phyloP scores from a whole-genome alignment of 2,888 invertebrate species.

The Alsophila aescularia region DNA sequence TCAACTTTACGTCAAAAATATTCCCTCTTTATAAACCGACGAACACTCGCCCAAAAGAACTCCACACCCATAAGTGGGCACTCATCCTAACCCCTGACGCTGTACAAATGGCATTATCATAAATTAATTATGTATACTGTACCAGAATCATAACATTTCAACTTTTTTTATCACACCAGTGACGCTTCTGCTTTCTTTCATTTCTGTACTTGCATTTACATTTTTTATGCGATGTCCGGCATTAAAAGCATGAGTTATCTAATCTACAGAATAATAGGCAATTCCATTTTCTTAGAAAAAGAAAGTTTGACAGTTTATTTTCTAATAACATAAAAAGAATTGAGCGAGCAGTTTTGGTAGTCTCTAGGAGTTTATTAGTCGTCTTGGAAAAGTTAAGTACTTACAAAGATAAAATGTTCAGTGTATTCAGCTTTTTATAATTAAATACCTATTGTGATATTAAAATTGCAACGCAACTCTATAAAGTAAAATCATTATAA shows the following conservation, averaged over 20 bases:
- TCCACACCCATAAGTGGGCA: slow-evolving; percentile 50
- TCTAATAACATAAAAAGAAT: slow-evolving; percentile 24
- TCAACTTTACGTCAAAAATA: slow-evolving; percentile 32
- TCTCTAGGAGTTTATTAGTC: neutral
- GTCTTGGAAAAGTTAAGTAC: neutral
- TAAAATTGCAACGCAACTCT: neutral
- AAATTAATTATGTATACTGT: slow-evolving; percentile 68
- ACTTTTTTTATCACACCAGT: slow-evolving; percentile 42
- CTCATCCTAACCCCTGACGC: slow-evolving; percentile 49
- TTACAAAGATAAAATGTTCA: no score
- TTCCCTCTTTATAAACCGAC: slow-evolving; percentile 32
- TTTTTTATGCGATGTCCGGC: slow-evolving; percentile 36
- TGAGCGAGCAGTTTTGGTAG: slow-evolving; percentile 27
- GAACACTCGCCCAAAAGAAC: slow-evolving; percentile 32
- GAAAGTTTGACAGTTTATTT: slow-evolving; percentile 29
- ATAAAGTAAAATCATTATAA: no score
- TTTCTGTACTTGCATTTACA: slow-evolving; percentile 36
- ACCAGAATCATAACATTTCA: slow-evolving; percentile 50
- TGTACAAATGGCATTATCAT: slow-evolving; percentile 55
- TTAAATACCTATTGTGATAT: no score
- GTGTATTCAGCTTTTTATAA: no score
- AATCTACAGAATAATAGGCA: slow-evolving; percentile 26
- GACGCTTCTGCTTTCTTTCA: slow-evolving; percentile 34
- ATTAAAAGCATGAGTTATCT: slow-evolving; percentile 33
- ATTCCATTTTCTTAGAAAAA: slow-evolving; percentile 23